Conservation (phyloP, 2,888 invertebrate genomes). For the Folsomia manolachei region DNA sequence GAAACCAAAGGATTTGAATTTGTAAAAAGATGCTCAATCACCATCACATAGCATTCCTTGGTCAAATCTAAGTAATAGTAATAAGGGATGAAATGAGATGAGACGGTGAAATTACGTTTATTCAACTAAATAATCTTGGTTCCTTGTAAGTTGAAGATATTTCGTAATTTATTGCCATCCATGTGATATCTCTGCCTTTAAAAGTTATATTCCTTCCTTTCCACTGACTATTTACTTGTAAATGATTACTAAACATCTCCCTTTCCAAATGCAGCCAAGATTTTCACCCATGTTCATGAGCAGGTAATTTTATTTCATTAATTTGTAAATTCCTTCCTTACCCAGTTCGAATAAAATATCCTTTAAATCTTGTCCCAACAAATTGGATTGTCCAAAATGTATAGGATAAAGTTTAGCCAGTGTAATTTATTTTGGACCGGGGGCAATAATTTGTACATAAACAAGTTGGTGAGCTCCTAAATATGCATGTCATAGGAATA, state of each 20-base stretch:
- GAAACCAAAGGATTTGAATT: conserved; percentile 1
- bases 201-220: not conserved
- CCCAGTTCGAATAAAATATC: not conserved
- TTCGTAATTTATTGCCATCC: not conserved
- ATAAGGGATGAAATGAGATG: too few relatives aligned
- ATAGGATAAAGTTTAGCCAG: too few relatives aligned
- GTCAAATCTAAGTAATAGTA: too few relatives aligned
- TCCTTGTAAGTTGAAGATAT: not conserved
- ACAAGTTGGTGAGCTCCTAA: too few relatives aligned
- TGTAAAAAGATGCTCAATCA: conserved; percentile 4
- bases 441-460: not conserved
- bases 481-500: not conserved
- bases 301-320: not conserved
- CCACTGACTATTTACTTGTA: not conserved
- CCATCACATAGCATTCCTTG: not conserved
- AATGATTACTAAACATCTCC: not conserved
- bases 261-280: not conserved
- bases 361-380: not conserved
- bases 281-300: too few relatives aligned
- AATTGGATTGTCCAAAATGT: not conserved
- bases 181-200: not conserved
- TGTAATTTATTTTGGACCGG: not conserved
- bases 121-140: not conserved
- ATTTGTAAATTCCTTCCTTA: not conserved
- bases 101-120: not conserved